Conservation (phyloP, 2,888 invertebrate species). For the Caenorhabditis macrosperma region DNA sequence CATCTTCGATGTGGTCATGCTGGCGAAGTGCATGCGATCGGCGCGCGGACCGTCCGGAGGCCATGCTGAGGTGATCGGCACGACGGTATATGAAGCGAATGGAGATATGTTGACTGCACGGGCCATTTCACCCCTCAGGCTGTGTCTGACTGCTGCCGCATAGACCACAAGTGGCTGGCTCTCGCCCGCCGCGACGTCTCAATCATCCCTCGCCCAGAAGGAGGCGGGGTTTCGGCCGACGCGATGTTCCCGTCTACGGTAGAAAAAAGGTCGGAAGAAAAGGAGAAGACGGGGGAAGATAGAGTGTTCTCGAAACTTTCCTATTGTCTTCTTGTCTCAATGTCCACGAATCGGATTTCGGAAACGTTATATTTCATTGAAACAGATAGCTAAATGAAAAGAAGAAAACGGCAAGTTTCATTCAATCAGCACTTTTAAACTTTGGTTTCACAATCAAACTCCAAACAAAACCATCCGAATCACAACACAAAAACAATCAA, state of each 20-base stretch:
- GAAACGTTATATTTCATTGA: conserved; percentile 3
- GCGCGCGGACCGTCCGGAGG: conserved; percentile 46
- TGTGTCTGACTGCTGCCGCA: conserved; percentile 57
- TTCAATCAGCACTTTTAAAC: neutral
- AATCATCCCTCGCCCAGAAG: conserved; percentile 58
- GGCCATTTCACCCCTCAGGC: conserved; percentile 63
- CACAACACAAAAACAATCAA: neutral
- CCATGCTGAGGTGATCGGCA: conserved; percentile 61
- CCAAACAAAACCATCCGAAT: neutral
- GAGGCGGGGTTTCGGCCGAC: conserved; percentile 43
- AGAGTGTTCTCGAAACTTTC: conserved; percentile 31
- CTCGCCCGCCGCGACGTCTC: conserved; percentile 55
- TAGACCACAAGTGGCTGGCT: conserved; percentile 61
- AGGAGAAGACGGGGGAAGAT: conserved; percentile 10
- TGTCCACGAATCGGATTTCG: conserved; percentile 23
- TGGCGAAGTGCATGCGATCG: conserved; percentile 25
- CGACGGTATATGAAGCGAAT: conserved; percentile 63
- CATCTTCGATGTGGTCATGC: conserved; percentile 28
- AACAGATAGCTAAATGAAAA: neutral
- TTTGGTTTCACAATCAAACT: neutral
- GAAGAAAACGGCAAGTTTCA: no score
- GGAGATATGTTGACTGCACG: conserved; percentile 65
- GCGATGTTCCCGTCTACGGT: conserved; percentile 60
- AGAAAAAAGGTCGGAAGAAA: conserved; percentile 43
- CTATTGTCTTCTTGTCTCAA: conserved; percentile 32